Conservation (phyloP, 2,797 vertebrate genomes). For the Mico argentatus region DNA sequence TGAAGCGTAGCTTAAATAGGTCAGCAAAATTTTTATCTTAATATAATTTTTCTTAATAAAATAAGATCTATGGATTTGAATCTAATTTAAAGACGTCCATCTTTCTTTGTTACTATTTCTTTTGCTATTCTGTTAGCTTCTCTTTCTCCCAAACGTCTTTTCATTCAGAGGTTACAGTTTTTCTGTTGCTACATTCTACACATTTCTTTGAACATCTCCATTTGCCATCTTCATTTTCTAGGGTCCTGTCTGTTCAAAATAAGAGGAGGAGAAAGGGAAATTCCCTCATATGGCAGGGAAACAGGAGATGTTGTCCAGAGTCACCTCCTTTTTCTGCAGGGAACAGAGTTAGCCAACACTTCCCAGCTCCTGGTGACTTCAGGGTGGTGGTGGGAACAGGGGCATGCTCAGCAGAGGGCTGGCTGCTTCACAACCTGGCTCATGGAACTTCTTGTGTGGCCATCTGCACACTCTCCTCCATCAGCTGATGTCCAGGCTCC, state of each 20-base stretch:
- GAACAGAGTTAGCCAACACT: rapidly evolving
- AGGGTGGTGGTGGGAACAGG: rapidly evolving
- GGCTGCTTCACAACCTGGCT: rapidly evolving
- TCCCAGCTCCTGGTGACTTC: not conserved
- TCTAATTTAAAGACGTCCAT: not conserved
- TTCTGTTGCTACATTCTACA: not conserved
- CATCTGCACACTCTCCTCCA: not conserved
- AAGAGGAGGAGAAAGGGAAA: not conserved
- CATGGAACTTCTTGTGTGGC: not conserved
- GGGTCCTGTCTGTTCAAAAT: not conserved
- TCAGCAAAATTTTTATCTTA: not conserved
- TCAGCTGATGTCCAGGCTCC: not conserved
- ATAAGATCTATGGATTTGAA: not conserved
- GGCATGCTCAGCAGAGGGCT: not conserved
- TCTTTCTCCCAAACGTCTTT: not conserved
- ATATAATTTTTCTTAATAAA: not conserved
- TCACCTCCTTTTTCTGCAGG: not conserved
- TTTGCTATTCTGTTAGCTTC: not conserved
- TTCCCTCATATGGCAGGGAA: not conserved
- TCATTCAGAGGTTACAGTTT: not conserved
- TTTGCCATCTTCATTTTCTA: not conserved
- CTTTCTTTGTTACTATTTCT: not conserved
- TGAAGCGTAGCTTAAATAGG: not conserved
- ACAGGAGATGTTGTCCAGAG: not conserved
- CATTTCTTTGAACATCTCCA: not conserved